Conservation (phyloP, 2,888 invertebrate species). For the Drosophila tanythrix region DNA sequence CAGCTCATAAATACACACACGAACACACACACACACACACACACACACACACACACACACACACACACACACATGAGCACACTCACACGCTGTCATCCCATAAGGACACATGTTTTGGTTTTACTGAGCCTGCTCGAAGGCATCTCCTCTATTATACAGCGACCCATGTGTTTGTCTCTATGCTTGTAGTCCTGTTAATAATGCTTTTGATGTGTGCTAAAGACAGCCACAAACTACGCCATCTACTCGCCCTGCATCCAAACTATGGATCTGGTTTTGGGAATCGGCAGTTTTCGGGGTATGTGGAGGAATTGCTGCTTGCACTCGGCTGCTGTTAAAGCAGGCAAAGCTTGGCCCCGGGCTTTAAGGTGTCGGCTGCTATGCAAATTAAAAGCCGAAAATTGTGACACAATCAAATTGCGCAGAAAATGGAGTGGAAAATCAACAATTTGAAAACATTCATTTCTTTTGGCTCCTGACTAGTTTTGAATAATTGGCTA, state of each 20-base stretch:
- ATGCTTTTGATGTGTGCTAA: conserved; percentile 80
- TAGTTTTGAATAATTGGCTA: conserved; percentile 7
- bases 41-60: conserved; percentile 19
- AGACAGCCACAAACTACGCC: conserved; percentile 74
- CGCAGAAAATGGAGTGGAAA: conserved; percentile 39
- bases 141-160: conserved; percentile 67
- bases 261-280: conserved; percentile 8
- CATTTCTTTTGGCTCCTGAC: conserved; percentile 16
- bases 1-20: conserved; percentile 62
- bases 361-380: conserved; percentile 24
- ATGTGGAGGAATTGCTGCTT: neutral
- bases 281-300: neutral
- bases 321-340: conserved; percentile 22
- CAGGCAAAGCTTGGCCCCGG: conserved; percentile 32
- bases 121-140: conserved; percentile 70
- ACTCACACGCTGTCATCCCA: conserved; percentile 27
- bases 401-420: conserved; percentile 48
- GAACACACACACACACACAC: conserved; percentile 25
- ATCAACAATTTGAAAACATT: conserved; percentile 33
- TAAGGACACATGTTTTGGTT: conserved; percentile 78
- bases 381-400: conserved; percentile 51
- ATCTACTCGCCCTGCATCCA: conserved; percentile 27
- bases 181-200: conserved; percentile 73
- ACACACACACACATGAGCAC: conserved; percentile 30
- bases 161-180: conserved; percentile 55